Conservation (phyloP, 2,888 invertebrate species). For the Agonopterix alstromeriana region DNA sequence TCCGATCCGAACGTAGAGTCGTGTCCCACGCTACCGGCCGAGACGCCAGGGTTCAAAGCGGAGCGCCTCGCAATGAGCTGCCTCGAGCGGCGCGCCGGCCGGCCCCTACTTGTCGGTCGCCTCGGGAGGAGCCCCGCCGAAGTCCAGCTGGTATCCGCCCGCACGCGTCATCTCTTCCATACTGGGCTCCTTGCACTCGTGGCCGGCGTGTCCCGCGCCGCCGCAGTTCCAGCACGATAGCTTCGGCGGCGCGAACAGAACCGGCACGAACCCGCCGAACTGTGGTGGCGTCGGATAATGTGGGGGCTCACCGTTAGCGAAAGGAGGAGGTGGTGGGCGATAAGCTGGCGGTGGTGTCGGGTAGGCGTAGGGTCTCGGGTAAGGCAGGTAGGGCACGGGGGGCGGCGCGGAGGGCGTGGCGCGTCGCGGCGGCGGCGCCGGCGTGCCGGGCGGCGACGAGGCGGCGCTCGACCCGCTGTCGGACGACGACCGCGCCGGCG, state of each 20-base stretch:
- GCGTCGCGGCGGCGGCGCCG: slow-evolving; percentile 40
- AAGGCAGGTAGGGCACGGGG: slow-evolving; percentile 47
- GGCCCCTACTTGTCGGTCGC: slow-evolving; percentile 51
- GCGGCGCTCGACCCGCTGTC: slow-evolving; percentile 64
- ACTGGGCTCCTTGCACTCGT: slow-evolving; percentile 92
- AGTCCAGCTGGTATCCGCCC: slow-evolving; percentile 82
- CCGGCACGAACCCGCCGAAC: slow-evolving; percentile 67
- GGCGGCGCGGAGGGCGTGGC: slow-evolving; percentile 29
- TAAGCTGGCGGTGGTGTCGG: slow-evolving; percentile 59
- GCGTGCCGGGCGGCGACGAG: slow-evolving; percentile 60
- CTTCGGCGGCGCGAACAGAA: slow-evolving; percentile 77
- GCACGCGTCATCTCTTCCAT: slow-evolving; percentile 94
- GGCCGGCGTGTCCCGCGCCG: slow-evolving; percentile 86
- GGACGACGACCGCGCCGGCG: slow-evolving; percentile 48
- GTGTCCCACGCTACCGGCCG: slow-evolving; percentile 2
- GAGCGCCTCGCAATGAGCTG: slow-evolving; percentile 12
- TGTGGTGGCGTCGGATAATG: slow-evolving; percentile 62
- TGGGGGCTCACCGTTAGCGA: slow-evolving; percentile 66
- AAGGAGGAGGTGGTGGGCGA: slow-evolving; percentile 60
- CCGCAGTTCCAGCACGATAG: slow-evolving; percentile 96
- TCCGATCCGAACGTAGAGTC: slow-evolving; percentile 2
- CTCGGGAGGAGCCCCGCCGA: slow-evolving; percentile 69
- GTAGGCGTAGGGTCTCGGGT: slow-evolving; percentile 57
- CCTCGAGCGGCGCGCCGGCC: slow-evolving; percentile 4
- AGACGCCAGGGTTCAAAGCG: slow-evolving; percentile 1